A percentile compares a stretch with the other conserved stretches of the same genome.
phyloP scores from a whole-genome alignment of 2,113 vertebrate species.

The Platycercus adscitus region DNA sequence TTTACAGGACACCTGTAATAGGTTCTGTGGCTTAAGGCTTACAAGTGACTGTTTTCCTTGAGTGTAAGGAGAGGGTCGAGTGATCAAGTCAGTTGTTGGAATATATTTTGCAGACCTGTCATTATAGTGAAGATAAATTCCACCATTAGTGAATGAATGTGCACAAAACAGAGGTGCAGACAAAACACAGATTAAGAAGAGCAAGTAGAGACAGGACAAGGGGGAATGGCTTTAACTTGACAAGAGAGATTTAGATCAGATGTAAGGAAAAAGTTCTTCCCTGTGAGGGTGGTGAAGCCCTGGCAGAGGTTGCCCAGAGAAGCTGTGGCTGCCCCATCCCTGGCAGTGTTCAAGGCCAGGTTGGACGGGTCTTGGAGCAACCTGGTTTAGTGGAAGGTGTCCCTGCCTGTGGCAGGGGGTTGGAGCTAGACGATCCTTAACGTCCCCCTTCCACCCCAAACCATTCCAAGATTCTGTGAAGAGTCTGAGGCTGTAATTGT shows the following conservation, averaged over 20 bases:
- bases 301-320: neutral
- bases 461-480: neutral
- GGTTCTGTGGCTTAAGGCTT: neutral
- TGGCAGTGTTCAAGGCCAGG: neutral
- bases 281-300: neutral
- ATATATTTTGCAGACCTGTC: neutral
- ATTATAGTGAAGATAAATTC: neutral
- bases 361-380: neutral
- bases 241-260: neutral
- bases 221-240: neutral
- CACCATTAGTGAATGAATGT: neutral
- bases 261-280: neutral
- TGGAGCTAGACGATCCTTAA: neutral
- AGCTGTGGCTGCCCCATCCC: neutral
- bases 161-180: neutral
- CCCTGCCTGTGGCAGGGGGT: neutral
- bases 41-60: neutral
- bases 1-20: neutral
- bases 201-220: neutral
- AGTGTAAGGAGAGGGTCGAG: neutral
- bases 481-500: neutral
- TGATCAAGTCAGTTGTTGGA: neutral
- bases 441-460: neutral
- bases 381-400: neutral
- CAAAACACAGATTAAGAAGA: neutral